These are phyloP conservation scores for Melipona bicolor DNA, from an alignment of 2,888 invertebrate genomes.

Conservation along the genomic window DNA sequence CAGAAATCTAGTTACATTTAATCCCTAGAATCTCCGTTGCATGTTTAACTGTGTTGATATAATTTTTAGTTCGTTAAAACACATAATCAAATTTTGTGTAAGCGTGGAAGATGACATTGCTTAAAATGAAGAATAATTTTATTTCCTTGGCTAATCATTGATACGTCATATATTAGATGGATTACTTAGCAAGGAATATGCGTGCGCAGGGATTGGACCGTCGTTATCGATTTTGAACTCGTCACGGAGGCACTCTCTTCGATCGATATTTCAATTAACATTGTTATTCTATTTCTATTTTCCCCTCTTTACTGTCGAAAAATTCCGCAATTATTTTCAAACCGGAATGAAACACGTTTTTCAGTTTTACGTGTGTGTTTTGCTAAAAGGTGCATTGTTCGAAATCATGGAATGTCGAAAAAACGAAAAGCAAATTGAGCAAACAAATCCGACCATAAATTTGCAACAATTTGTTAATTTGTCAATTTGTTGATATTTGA, in stretches of 20 bases:
- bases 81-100: not conserved
- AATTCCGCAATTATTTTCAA: not conserved
- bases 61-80: not conserved
- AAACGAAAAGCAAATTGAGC: not conserved
- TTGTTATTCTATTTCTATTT: not conserved
- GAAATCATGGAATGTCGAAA: not conserved
- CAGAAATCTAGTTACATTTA: not conserved
- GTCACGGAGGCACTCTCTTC: conserved; percentile 6
- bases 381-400: not conserved
- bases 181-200: conserved; percentile 13
- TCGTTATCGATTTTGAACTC: conserved; percentile 50
- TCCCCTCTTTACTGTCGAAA: not conserved
- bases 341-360: not conserved
- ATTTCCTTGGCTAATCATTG: conserved; percentile 18
- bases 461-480: not conserved
- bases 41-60: not conserved
- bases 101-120: too few relatives aligned
- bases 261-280: conserved; percentile 43
- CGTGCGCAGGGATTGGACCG: conserved; percentile 37
- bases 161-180: conserved; percentile 28
- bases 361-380: not conserved
- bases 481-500: not conserved
- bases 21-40: not conserved
- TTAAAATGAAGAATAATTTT: not conserved
- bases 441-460: not conserved